Base-by-base conservation (phyloP, 2,888 invertebrate genomes). In the Tetranychus truncatus region DNA sequence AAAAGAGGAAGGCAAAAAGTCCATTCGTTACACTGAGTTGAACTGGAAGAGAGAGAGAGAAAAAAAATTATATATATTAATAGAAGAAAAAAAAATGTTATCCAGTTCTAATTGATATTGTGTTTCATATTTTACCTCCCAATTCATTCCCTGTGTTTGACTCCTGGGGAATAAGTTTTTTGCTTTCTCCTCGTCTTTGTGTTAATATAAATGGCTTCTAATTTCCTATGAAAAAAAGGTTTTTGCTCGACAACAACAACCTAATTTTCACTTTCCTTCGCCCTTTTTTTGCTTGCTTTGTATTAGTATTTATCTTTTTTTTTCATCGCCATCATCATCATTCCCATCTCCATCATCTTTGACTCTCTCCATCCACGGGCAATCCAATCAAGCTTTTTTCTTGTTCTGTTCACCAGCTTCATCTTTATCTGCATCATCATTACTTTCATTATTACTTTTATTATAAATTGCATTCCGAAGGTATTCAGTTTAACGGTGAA, bases 191-290 rank as follows among this genome's bases (percentile, higher is more conserved):
- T 55, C 55, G 11, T 55, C 55, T 15, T 15, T 55, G 55, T 55
- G 55, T 55, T 55, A 55, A 55, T 55, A 55, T 55, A 55, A 55
- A 55, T 55, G 55, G 55, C 55, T 55, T 55, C 55, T 55, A 55
- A 55, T 55, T 55, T 55, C 55, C 55, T 55, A 55, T 55, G 55
- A 15, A 55, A 55, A 55, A 55, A 55, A 55, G 15, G 55, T 15
- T 55, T 55, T 15, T 15, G 55, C 55, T 55, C 55, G 55, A 55
- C 55, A 55, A 55, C 55, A 55, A 55, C 55, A 55, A 55, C 55
- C 55, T 55, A 55, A 55, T 55, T 55, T 55, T 69, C 69, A 24
- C 34, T 69, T 69, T 69, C 69, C 69, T 69, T 24, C 11, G 4
- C 67, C 67, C 24, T 21, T 67, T 69, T 24, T 69, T 21, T 69